Evolutionary conservation across 2,888 invertebrate species (phyloP).

Genomic region (Julus scandinavius): DNA sequence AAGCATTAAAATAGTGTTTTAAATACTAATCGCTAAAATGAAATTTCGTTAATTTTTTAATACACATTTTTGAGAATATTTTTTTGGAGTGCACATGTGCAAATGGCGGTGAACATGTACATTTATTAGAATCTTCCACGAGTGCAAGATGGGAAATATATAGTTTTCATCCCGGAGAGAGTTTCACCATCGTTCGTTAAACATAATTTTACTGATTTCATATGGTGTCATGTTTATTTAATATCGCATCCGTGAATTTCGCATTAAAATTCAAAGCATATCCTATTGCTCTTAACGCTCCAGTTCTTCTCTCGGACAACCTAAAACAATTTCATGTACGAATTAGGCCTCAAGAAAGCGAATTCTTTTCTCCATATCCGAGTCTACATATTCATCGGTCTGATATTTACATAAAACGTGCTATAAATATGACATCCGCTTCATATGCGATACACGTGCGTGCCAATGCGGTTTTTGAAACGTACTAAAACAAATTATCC

Average conservation of each 20-base stretch:
- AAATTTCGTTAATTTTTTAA: too few relatives aligned
- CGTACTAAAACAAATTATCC: background rate
- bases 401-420: conserved; percentile 26
- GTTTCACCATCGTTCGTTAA: conserved; percentile 24
- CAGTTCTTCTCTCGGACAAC: background rate
- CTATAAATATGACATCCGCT: conserved; percentile 34
- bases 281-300: background rate
- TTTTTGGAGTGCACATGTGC: too few relatives aligned
- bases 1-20: too few relatives aligned
- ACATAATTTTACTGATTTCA: conserved; percentile 3
- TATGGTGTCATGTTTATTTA: conserved; percentile 4
- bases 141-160: background rate
- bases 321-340: background rate
- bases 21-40: too few relatives aligned
- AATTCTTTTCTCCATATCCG: background rate
- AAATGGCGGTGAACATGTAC: too few relatives aligned
- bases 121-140: background rate
- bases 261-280: conserved; percentile 33
- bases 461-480: background rate
- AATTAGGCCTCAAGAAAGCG: background rate
- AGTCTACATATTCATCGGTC: background rate
- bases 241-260: conserved; percentile 34
- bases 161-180: background rate
- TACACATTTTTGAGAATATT: too few relatives aligned
- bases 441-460: background rate